These are phyloP conservation scores for Bothrops alternatus DNA, from an alignment of 2,797 vertebrate genomes.

Conservation along the genomic window DNA sequence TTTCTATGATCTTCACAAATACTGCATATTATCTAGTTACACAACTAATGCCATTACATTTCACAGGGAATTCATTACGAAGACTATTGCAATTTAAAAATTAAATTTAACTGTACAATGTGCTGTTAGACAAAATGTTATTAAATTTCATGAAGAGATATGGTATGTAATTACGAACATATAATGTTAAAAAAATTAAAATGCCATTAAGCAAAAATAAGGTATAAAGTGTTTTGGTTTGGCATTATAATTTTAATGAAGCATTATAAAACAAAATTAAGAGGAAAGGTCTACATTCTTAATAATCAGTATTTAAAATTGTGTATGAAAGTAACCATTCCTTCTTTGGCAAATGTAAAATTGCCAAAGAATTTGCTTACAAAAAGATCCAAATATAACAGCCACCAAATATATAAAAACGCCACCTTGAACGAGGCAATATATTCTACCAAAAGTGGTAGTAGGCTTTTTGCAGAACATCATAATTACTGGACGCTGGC, in stretches of 20 bases:
- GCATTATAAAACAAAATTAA: slow-evolving; percentile 73
- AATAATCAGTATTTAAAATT: slow-evolving; percentile 68
- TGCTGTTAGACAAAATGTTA: slow-evolving; percentile 69
- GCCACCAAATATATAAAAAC: slow-evolving; percentile 95
- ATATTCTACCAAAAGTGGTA: slow-evolving; percentile 92
- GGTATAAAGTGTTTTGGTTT: slow-evolving; percentile 74
- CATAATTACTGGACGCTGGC: too few relatives aligned
- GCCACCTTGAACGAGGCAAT: slow-evolving; percentile 99
- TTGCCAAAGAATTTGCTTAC: slow-evolving; percentile 78
- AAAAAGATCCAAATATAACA: slow-evolving; percentile 89
- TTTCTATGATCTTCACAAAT: slow-evolving; percentile 86
- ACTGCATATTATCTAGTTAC: slow-evolving; percentile 89
- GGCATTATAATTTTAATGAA: slow-evolving; percentile 73
- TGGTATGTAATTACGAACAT: slow-evolving; percentile 66
- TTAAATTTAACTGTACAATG: slow-evolving; percentile 85
- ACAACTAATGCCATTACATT: slow-evolving; percentile 84
- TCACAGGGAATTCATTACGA: slow-evolving; percentile 83
- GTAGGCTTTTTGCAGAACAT: slow-evolving; percentile 67
- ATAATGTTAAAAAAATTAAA: slow-evolving; percentile 50
- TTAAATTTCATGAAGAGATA: slow-evolving; percentile 64
- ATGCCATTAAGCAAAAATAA: slow-evolving; percentile 70
- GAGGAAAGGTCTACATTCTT: slow-evolving; percentile 72
- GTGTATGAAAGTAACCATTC: slow-evolving; percentile 70
- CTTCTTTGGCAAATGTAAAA: slow-evolving; percentile 69
- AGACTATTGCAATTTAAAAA: slow-evolving; percentile 80